phyloP scores from a whole-genome alignment of 2,113 vertebrate genomes.

The Sphaerodactylus townsendi region DNA sequence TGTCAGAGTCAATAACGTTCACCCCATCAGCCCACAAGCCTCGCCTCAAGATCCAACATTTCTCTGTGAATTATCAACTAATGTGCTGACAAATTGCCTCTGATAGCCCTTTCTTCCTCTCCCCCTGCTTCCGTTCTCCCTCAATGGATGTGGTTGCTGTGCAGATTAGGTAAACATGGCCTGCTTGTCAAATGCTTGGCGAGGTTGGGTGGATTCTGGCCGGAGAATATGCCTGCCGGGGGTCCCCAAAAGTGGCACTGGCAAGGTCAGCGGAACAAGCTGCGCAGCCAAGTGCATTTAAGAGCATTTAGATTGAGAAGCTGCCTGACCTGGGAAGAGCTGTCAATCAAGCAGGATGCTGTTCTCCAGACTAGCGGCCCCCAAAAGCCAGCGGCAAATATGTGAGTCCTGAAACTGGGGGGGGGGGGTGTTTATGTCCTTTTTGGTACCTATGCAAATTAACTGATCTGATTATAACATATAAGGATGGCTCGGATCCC shows the following conservation, averaged over 20 bases:
- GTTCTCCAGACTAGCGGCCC: no score
- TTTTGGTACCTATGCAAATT: no score
- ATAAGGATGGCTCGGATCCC: no score
- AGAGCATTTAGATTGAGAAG: fast-evolving
- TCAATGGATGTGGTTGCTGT: slow-evolving; percentile 56
- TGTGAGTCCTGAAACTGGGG: no score
- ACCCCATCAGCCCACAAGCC: slow-evolving; percentile 38
- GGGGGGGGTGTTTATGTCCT: no score
- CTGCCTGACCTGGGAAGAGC: fast-evolving
- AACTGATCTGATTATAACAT: no score
- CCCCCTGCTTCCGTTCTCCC: slow-evolving; percentile 39
- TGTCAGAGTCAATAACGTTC: slow-evolving; percentile 65
- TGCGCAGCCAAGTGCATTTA: neutral
- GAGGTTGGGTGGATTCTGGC: slow-evolving; percentile 10
- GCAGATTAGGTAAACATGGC: slow-evolving; percentile 50
- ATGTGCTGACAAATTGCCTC: slow-evolving; percentile 73
- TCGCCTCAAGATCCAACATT: slow-evolving; percentile 60
- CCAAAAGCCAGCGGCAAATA: no score
- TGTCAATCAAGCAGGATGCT: no score
- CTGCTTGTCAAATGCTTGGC: neutral
- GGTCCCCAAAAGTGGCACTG: neutral
- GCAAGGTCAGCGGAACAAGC: neutral
- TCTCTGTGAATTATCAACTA: slow-evolving; percentile 72
- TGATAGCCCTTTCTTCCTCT: slow-evolving; percentile 50
- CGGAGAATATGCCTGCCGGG: neutral